Evolutionary conservation across 2,888 invertebrate species (phyloP), one percentile per base, ranked within the genome.

Genomic region (Polydrusus cervinus): DNA sequence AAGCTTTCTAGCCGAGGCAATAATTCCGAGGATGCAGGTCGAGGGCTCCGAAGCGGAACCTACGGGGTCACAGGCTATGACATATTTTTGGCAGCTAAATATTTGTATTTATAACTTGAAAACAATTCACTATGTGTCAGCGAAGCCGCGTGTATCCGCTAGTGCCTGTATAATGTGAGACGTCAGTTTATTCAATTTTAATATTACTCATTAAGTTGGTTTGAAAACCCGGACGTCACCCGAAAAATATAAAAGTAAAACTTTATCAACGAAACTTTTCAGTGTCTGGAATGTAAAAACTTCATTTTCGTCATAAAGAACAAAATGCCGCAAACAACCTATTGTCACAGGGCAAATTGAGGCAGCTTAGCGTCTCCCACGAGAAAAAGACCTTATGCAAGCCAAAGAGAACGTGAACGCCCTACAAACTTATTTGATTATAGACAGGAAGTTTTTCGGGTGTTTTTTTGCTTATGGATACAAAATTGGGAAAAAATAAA

Each of bases 271-370:
- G 18, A 74, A 74, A 74, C 49, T 71, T 74, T 55, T 43, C 65
- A 20, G 51, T 74, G 65, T 70, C 71, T 65, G 45, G 66, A 71
- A 74, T 74, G 70, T 68, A 76, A 76, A 74, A 76, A 76, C 62
- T 66, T 76, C 65, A 55, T 72, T 68, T 57, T 18, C 69, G 61
- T 67, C 47, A 60, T 71, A 74, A 74, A 77, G 74, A 74, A 74
- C 69, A 71, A 75, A 75, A 65, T 65, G 78, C 75, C 69, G 73
- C 75, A 78, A 78, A 78, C 78, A 72, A 78, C 73, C 75, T 70
- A 78, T 78, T 78, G 78, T 78, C 78, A 69, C 64, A 65, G 73
- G 72, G 78, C 78, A 78, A 78, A 78, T 78, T 78, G 78, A 73
- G 78, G 71, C 71, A 75, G 75, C 73, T 78, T 75, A 75, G 72